A percentile compares a stretch with the other conserved stretches of the same genome.
These are phyloP conservation scores for Choloepus didactylus DNA, from an alignment of 2,797 vertebrate genomes.

Conservation along the genomic window DNA sequence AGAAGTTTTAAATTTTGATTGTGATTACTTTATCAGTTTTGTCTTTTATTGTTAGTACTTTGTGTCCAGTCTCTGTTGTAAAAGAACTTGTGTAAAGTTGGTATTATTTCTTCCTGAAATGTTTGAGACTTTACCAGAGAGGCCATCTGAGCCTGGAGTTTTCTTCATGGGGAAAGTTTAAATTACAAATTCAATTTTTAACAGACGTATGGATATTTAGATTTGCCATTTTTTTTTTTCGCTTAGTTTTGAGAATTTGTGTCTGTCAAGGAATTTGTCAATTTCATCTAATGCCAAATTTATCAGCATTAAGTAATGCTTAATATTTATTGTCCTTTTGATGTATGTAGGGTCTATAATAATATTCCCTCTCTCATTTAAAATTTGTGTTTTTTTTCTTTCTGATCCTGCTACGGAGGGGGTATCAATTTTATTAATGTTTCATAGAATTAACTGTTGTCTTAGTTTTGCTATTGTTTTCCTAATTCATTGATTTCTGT, in stretches of 20 bases:
- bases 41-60: not conserved
- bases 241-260: not conserved
- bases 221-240: not conserved
- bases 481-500: not conserved
- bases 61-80: not conserved
- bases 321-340: not conserved
- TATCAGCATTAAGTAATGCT: not conserved
- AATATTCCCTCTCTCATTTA: not conserved
- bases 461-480: not conserved
- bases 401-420: not conserved
- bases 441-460: not conserved
- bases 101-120: constrained; percentile 16
- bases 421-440: not conserved
- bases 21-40: not conserved
- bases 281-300: constrained; percentile 25
- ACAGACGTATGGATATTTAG: not conserved
- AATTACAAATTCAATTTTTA: constrained; percentile 17
- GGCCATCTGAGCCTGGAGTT: not conserved
- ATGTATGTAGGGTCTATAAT: not conserved
- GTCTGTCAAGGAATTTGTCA: not conserved
- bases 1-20: not conserved
- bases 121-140: not conserved
- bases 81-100: not conserved
- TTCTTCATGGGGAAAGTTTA: not conserved
- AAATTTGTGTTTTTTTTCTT: not conserved